These are phyloP conservation scores for Psylliodes chrysocephalus DNA, from an alignment of 2,888 invertebrate genomes.

Conservation along the genomic window DNA sequence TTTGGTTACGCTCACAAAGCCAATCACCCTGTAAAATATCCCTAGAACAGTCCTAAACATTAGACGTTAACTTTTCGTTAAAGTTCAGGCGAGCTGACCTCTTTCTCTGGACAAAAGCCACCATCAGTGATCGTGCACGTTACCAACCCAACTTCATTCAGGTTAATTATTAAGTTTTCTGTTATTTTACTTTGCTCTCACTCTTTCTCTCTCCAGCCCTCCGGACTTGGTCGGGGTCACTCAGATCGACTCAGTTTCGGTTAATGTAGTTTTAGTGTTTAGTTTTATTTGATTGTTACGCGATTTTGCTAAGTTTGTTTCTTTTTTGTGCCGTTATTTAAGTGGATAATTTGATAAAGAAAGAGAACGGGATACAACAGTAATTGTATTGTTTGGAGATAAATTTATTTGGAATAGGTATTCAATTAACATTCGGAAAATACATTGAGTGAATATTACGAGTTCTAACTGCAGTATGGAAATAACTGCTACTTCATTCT, in stretches of 20 bases:
- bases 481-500: too few relatives aligned
- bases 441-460: too few relatives aligned
- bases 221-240: neutral
- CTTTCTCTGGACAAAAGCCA: constrained; percentile 18
- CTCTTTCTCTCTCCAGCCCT: too few relatives aligned
- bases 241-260: constrained; percentile 1
- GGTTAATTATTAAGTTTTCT: constrained; percentile 36
- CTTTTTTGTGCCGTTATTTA: too few relatives aligned
- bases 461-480: too few relatives aligned
- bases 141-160: constrained; percentile 24
- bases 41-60: neutral
- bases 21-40: neutral
- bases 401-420: too few relatives aligned
- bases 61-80: constrained; percentile 23
- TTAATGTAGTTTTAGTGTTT: constrained; percentile 14
- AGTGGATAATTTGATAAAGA: too few relatives aligned
- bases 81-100: neutral
- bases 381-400: too few relatives aligned
- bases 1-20: too few relatives aligned
- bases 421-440: too few relatives aligned
- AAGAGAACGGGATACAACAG: too few relatives aligned
- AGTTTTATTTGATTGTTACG: constrained; percentile 11
- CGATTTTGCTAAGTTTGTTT: neutral
- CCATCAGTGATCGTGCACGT: constrained; percentile 11
- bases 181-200: constrained; percentile 23